Percentiles rank a stretch among this genome's conserved stretches.
phyloP scores from a whole-genome alignment of 2,888 invertebrate genomes.

The Drosophila engyochracea region DNA sequence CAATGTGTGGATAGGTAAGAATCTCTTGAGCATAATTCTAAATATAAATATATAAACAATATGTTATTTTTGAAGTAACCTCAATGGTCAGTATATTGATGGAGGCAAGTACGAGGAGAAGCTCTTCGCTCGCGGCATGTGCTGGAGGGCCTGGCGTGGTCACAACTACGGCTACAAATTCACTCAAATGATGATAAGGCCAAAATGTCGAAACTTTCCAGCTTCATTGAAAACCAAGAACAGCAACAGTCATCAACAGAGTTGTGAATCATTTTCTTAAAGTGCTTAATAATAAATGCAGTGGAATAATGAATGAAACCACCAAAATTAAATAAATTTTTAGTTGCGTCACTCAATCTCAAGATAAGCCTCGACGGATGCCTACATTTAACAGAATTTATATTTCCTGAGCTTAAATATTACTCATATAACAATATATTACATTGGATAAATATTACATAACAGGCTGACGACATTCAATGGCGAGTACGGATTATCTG shows the following conservation, averaged over 20 bases:
- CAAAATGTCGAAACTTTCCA: constrained; percentile 59
- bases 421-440: background rate
- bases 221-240: background rate
- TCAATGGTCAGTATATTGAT: constrained; percentile 87
- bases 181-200: constrained; percentile 88
- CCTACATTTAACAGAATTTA: background rate
- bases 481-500: constrained; percentile 2
- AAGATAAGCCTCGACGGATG: background rate
- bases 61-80: constrained; percentile 86
- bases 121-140: constrained; percentile 87
- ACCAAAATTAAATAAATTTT: background rate
- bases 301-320: background rate
- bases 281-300: background rate
- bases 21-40: too few species aligned
- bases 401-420: background rate
- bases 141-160: constrained; percentile 90
- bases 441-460: background rate
- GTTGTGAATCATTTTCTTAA: constrained; percentile 25
- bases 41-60: background rate
- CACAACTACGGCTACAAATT: constrained; percentile 88
- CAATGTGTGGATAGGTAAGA: constrained; percentile 88
- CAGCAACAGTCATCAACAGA: background rate
- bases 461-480: background rate
- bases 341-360: constrained; percentile 11
- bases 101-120: constrained; percentile 85